Evolutionary conservation across 2,888 invertebrate genomes (phyloP).

Genomic region (Andrena dorsata): DNA sequence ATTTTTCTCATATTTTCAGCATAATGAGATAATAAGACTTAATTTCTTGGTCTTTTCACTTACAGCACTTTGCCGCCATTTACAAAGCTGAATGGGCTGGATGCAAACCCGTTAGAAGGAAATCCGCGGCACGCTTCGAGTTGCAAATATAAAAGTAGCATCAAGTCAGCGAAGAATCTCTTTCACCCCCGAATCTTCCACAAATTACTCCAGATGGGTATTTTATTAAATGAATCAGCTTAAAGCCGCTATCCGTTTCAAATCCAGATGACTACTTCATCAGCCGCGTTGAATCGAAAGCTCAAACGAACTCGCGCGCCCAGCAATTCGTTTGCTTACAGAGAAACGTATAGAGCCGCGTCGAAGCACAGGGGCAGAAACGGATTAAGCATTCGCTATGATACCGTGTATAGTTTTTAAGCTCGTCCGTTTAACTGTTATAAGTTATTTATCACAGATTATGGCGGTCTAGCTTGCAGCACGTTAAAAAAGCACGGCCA

Average conservation of each 20-base stretch:
- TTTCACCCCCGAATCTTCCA: not conserved
- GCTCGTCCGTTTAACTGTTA: not conserved
- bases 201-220: not conserved
- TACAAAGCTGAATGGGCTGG: no score
- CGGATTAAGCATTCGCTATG: slow-evolving; percentile 5
- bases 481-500: not conserved
- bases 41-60: no score
- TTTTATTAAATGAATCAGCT: not conserved
- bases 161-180: not conserved
- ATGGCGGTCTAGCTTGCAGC: not conserved
- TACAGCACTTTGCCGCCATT: no score
- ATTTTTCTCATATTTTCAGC: no score
- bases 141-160: no score
- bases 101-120: no score
- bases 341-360: not conserved
- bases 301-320: not conserved
- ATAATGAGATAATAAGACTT: no score
- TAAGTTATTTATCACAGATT: slow-evolving; percentile 40
- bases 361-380: not conserved
- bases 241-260: slow-evolving; percentile 5
- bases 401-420: slow-evolving; percentile 14
- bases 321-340: not conserved
- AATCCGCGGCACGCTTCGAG: no score
- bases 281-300: slow-evolving; percentile 16
- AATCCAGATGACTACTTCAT: slow-evolving; percentile 18